phyloP scores from a whole-genome alignment of 2,888 invertebrate species.

The Hydropsyche betteni region DNA sequence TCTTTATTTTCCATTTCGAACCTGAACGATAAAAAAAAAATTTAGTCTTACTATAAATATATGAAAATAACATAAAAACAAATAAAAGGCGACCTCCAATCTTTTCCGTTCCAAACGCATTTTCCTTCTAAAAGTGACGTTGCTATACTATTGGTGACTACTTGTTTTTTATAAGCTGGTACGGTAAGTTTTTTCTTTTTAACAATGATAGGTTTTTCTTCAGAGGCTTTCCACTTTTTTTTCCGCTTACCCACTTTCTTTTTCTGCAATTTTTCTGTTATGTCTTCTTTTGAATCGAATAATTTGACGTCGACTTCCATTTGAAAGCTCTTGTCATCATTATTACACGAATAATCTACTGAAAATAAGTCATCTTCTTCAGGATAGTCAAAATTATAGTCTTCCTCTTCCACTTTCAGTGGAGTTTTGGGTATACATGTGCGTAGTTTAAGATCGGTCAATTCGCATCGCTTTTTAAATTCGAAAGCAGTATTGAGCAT shows the following conservation, averaged over 20 bases:
- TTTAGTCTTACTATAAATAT: neutral
- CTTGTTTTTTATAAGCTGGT: constrained; percentile 20
- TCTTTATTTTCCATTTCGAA: constrained; percentile 25
- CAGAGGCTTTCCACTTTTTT: neutral
- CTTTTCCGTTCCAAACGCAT: constrained; percentile 60
- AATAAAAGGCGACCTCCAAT: constrained; percentile 58
- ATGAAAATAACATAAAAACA: neutral
- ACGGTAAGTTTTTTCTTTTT: constrained; percentile 52
- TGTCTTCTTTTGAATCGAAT: constrained; percentile 32
- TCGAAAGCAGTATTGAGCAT: constrained; percentile 51
- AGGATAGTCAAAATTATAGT: constrained; percentile 36
- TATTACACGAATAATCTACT: constrained; percentile 37
- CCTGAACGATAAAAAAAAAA: neutral
- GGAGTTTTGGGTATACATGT: constrained; percentile 38
- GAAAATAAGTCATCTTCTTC: constrained; percentile 40
- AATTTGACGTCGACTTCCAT: constrained; percentile 42
- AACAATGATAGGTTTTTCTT: neutral
- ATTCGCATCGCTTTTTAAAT: constrained; percentile 50
- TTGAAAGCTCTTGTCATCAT: constrained; percentile 28
- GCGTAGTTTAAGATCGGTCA: constrained; percentile 46
- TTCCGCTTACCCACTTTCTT: constrained; percentile 34
- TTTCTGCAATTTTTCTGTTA: constrained; percentile 40
- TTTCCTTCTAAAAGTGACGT: constrained; percentile 62
- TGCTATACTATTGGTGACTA: constrained; percentile 56
- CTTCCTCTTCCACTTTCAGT: constrained; percentile 36